phyloP scores from a whole-genome alignment of 2,888 invertebrate species.

The Plagodis pulveraria region DNA sequence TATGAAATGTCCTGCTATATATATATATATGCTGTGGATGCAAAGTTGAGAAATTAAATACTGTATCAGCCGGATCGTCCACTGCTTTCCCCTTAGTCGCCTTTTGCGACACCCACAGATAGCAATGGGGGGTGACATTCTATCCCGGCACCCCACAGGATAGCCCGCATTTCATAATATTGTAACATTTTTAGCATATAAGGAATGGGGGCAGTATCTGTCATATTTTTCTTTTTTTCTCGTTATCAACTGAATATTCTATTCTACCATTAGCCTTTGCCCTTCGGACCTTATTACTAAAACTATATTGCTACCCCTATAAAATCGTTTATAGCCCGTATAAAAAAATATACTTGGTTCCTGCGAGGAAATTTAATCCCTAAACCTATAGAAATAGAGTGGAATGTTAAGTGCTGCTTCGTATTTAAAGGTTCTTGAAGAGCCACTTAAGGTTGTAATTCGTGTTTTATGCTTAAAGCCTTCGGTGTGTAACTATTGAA shows the following conservation, averaged over 20 bases:
- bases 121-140: too few species aligned
- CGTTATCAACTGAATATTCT: slow-evolving; percentile 23
- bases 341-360: slow-evolving; percentile 22
- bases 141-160: too few species aligned
- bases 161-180: too few species aligned
- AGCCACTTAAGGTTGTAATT: slow-evolving; percentile 33
- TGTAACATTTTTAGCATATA: too few species aligned
- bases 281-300: slow-evolving; percentile 33
- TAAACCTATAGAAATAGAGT: slow-evolving; percentile 25
- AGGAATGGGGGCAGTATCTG: slow-evolving; percentile 6
- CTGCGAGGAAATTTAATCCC: slow-evolving; percentile 12
- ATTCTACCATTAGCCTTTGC: slow-evolving; percentile 18
- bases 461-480: slow-evolving; percentile 34
- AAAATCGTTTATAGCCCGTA: slow-evolving; percentile 36
- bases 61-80: too few species aligned
- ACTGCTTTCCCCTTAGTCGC: too few species aligned
- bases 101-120: too few species aligned
- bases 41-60: too few species aligned
- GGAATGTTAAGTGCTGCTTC: slow-evolving; percentile 20
- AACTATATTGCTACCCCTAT: slow-evolving; percentile 35
- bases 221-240: slow-evolving; percentile 15
- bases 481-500: slow-evolving; percentile 29
- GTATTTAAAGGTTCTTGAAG: slow-evolving; percentile 32
- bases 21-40: too few species aligned
- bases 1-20: too few species aligned